phyloP scores from a whole-genome alignment of 2,888 invertebrate genomes.

The Colletes collaris region DNA sequence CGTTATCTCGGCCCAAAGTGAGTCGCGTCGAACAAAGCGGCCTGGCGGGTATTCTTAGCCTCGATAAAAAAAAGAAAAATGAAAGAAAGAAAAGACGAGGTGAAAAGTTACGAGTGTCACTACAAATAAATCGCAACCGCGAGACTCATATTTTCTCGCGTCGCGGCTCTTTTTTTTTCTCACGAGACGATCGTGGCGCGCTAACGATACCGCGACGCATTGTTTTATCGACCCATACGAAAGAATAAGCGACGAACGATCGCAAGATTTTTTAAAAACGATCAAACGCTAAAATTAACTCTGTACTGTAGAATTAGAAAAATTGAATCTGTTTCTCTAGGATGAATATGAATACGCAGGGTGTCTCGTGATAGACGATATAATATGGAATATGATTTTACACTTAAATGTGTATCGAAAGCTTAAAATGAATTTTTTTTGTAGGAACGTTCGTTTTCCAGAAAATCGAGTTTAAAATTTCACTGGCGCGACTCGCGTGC shows the following conservation, averaged over 20 bases:
- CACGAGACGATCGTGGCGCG: background rate
- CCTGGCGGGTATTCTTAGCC: slow-evolving; percentile 45
- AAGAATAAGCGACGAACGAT: background rate
- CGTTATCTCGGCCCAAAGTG: slow-evolving; percentile 45
- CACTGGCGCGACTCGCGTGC: too few relatives aligned
- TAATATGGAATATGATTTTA: too few relatives aligned
- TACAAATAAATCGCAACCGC: slow-evolving; percentile 51
- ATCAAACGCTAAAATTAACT: too few relatives aligned
- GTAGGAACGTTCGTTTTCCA: too few relatives aligned
- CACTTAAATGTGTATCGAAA: too few relatives aligned
- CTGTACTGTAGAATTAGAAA: too few relatives aligned
- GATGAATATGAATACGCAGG: too few relatives aligned
- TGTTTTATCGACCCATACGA: slow-evolving; percentile 13
- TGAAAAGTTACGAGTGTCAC: slow-evolving; percentile 39
- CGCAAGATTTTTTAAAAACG: too few relatives aligned
- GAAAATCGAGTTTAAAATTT: too few relatives aligned
- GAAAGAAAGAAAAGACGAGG: background rate
- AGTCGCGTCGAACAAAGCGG: slow-evolving; percentile 43
- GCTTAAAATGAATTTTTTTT: too few relatives aligned
- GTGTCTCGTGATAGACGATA: too few relatives aligned
- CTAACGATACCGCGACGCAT: slow-evolving; percentile 9
- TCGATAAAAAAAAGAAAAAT: slow-evolving; percentile 45
- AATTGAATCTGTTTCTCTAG: too few relatives aligned
- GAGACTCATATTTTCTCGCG: slow-evolving; percentile 38
- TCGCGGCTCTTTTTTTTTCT: slow-evolving; percentile 22